Conservation (phyloP, 2,113 vertebrate species). For the Oenanthe oenanthe region DNA sequence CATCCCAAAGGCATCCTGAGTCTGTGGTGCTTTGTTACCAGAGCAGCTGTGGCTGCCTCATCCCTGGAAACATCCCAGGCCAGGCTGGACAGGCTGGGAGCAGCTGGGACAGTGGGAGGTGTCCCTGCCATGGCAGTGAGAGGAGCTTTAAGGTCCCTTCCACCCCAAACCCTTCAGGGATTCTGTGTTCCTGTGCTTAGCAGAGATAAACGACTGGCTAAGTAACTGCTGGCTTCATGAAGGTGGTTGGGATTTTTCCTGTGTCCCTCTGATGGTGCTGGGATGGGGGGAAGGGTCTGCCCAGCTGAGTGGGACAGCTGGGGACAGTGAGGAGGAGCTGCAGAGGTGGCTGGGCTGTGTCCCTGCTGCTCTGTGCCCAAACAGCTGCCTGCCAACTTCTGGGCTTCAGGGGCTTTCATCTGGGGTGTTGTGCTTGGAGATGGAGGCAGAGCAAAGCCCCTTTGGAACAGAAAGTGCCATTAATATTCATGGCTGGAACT, state of each 20-base stretch:
- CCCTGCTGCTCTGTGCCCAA: not conserved
- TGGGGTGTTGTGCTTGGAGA: not conserved
- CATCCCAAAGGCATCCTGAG: not conserved
- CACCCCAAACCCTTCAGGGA: not conserved
- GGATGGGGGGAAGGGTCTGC: not conserved
- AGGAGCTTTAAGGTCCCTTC: not conserved
- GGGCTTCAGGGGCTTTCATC: not conserved
- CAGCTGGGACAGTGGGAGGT: rapidly evolving
- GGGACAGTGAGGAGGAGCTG: rapidly evolving
- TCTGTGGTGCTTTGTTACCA: not conserved
- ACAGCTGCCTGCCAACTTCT: not conserved
- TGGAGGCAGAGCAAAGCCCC: not conserved
- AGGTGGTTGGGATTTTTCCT: rapidly evolving
- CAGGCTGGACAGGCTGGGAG: not conserved
- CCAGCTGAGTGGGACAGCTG: not conserved
- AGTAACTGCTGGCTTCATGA: rapidly evolving
- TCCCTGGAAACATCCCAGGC: not conserved
- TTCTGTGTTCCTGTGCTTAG: not conserved
- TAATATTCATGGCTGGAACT: rapidly evolving
- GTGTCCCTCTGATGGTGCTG: rapidly evolving
- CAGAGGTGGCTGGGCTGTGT: not conserved
- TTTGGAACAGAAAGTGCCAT: not conserved
- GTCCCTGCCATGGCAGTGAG: not conserved
- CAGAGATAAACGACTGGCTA: not conserved
- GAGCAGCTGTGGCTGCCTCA: not conserved